Evolutionary conservation across 2,888 invertebrate genomes (phyloP).

Genomic region (Autographa pulchrina): DNA sequence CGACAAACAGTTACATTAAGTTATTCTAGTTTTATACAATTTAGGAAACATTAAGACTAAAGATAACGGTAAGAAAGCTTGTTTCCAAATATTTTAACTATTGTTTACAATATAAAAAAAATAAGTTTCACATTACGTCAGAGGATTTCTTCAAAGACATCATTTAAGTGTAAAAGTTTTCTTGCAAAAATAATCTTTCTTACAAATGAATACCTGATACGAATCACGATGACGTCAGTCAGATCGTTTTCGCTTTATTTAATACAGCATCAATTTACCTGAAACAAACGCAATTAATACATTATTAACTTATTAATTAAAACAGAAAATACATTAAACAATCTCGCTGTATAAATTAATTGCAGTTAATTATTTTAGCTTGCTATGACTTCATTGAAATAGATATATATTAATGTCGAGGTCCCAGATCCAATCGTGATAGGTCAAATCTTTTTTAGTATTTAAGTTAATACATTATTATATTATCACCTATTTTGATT

Average conservation of each 20-base stretch:
- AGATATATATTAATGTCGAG: not conserved
- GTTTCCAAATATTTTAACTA: too few species aligned
- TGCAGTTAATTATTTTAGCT: not conserved
- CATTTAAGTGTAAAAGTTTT: too few species aligned
- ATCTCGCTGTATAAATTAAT: conserved; percentile 10
- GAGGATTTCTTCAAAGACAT: too few species aligned
- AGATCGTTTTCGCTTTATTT: conserved; percentile 11
- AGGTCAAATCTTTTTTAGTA: not conserved
- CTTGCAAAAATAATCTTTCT: too few species aligned
- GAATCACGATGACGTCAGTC: conserved; percentile 43
- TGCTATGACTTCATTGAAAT: not conserved
- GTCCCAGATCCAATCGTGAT: conserved; percentile 16
- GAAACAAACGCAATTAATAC: conserved; percentile 52
- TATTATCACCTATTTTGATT: too few species aligned
- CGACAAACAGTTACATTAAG: too few species aligned
- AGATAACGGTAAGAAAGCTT: too few species aligned
- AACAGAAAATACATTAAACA: conserved; percentile 18
- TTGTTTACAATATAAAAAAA: too few species aligned
- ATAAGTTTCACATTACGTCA: too few species aligned
- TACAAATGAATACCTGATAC: conserved; percentile 6
- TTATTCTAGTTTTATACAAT: too few species aligned
- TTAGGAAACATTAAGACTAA: too few species aligned
- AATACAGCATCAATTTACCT: conserved; percentile 51
- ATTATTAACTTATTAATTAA: conserved; percentile 43
- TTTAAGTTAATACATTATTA: not conserved